Base-by-base conservation (phyloP, 2,888 invertebrate genomes). In the Drosophila borealis region DNA sequence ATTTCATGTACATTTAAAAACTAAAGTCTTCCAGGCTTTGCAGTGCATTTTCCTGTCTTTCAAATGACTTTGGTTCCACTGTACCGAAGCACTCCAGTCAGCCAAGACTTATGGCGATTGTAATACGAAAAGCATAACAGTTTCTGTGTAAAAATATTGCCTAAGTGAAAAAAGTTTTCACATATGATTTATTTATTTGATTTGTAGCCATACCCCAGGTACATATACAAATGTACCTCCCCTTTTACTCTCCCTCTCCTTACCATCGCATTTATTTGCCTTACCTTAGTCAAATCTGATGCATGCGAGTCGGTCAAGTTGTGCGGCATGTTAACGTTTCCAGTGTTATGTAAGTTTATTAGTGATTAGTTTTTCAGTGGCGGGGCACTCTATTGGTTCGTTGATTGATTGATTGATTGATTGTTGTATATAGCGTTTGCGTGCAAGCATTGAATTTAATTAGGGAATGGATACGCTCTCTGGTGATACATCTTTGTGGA, bases 161-260 rank as follows among this genome's bases (percentile, higher is more conserved):
- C 78, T 72, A 87, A 87, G 85, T 84, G 87, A 84, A 84, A 78
- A 81, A 84, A 84, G 85, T 84, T 84, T 84, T 75, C 71, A 72
- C 66, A 78, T 81, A 84, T 84, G 87, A 83, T 86, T 86, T 82
- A 79, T 83, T 87, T 78, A 84, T 78, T 80, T 80, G 80, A 80
- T 80, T 80, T 80, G 78, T 75, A 70, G 71, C 62, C 61, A 48
- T 60, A 57, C 46, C 42, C 45, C 54, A 50, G 50, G 21, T 64
- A 65, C 44, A 56, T 48, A 46, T 39, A 42, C 36, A 62, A 56
- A n/a, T 56, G 21, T 11, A 49, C 10, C 19, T 10, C 39, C 44
- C 21, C 6, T 17, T 11, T 9, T 21, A 0, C 6, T 4, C 19
- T 6, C 6, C 11, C 19, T 10, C 2, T 17, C 10, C 11, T 11